Conservation (phyloP, 2,113 vertebrate genomes). For the Chaetops frenatus region DNA sequence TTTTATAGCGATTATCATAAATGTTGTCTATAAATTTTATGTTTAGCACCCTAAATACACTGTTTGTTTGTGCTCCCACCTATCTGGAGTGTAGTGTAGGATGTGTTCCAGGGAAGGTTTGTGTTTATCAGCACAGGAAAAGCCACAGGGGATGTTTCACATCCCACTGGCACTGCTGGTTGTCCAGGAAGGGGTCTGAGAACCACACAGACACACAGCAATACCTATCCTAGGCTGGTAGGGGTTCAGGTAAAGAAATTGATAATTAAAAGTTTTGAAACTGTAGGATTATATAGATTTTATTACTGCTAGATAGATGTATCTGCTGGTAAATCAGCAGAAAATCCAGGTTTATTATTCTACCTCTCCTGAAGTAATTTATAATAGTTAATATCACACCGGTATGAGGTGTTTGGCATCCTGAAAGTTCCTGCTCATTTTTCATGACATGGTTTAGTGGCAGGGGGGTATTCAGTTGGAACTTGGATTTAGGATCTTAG, state of each 20-base stretch:
- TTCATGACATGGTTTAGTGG: not conserved
- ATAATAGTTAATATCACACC: not conserved
- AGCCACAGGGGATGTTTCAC: not conserved
- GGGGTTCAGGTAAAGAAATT: not conserved
- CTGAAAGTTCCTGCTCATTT: not conserved
- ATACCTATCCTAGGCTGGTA: not conserved
- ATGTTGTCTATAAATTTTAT: not conserved
- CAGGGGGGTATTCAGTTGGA: not conserved
- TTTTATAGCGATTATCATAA: not conserved
- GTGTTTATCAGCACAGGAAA: not conserved
- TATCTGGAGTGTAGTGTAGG: not conserved
- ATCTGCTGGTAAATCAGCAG: not conserved
- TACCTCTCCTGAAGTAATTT: not conserved
- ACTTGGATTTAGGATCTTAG: not conserved
- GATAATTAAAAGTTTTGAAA: not conserved
- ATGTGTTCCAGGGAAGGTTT: not conserved
- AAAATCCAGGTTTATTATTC: not conserved
- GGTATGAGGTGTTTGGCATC: not conserved
- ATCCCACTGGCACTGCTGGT: not conserved
- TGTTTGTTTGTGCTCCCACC: not conserved
- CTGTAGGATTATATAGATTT: not conserved
- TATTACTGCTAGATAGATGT: not conserved
- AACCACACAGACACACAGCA: not conserved
- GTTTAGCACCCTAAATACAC: not conserved
- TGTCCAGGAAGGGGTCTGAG: rapidly evolving